These are phyloP conservation scores for Rhinophrynus dorsalis DNA, from an alignment of 2,797 vertebrate genomes.

Conservation along the genomic window DNA sequence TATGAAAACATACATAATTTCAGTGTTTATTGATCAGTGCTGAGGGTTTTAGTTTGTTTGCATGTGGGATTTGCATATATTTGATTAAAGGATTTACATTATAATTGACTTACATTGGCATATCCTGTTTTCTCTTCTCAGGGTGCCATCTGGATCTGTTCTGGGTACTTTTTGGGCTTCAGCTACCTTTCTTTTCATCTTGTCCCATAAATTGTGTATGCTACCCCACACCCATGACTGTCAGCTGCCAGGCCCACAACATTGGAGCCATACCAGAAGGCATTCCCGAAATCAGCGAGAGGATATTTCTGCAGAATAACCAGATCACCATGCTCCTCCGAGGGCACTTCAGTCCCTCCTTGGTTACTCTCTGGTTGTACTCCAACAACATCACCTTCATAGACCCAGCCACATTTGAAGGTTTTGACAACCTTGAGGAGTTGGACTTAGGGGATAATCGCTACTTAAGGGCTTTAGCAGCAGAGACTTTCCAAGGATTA, in stretches of 20 bases:
- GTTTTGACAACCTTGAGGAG: conserved; percentile 90
- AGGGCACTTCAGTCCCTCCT: conserved; percentile 89
- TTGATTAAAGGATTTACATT: too few species aligned
- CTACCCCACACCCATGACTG: conserved; percentile 92
- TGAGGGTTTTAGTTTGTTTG: too few species aligned
- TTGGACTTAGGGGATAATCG: conserved; percentile 96
- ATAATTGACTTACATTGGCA: too few species aligned
- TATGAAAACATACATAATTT: too few species aligned
- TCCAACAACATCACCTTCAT: conserved; percentile 98
- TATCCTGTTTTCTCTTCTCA: conserved; percentile 61
- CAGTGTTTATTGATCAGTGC: too few species aligned
- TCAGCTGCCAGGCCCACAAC: conserved; percentile 98
- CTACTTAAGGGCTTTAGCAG: conserved; percentile 85
- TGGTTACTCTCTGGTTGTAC: conserved; percentile 96
- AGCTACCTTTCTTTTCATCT: conserved; percentile 78
- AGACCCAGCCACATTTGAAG: conserved; percentile 88
- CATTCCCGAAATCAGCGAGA: conserved; percentile 91
- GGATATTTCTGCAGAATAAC: conserved; percentile 97
- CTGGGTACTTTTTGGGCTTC: conserved; percentile 84
- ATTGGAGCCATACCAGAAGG: conserved; percentile 89
- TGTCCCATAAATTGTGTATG: conserved; percentile 95
- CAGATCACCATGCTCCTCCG: conserved; percentile 87
- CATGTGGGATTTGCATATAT: too few species aligned
- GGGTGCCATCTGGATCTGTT: conserved; percentile 90
- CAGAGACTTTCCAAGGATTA: conserved; percentile 93